Conservation (phyloP, 2,113 vertebrate genomes). For the Geothlypis trichas region DNA sequence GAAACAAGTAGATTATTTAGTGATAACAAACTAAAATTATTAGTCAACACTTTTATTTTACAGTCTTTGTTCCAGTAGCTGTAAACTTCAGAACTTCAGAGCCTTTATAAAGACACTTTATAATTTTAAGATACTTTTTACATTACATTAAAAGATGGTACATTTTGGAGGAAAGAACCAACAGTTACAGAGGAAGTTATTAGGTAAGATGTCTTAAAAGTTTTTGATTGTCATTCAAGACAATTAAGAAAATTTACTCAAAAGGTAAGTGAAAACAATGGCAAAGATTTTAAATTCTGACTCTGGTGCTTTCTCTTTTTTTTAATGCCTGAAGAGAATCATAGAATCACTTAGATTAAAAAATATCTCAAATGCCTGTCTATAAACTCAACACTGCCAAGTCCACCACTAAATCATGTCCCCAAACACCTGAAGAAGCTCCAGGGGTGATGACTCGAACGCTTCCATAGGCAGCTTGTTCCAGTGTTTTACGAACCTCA, state of each 20-base stretch:
- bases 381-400: background rate
- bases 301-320: background rate
- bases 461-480: background rate
- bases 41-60: background rate
- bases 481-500: background rate
- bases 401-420: background rate
- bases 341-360: background rate
- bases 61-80: background rate
- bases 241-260: background rate
- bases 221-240: background rate
- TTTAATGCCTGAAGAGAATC: background rate
- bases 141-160: background rate
- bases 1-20: background rate
- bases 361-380: background rate
- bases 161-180: background rate
- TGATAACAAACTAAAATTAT: background rate
- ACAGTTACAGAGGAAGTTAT: background rate
- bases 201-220: background rate
- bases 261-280: background rate
- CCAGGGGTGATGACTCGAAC: too few species aligned
- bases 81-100: background rate
- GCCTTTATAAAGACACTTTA: background rate
- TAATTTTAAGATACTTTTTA: background rate
- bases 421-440: background rate
- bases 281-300: background rate